Percentiles rank a stretch among this genome's conserved stretches.
Conservation (phyloP, 2,888 invertebrate species). For the Cephus spinipes region DNA sequence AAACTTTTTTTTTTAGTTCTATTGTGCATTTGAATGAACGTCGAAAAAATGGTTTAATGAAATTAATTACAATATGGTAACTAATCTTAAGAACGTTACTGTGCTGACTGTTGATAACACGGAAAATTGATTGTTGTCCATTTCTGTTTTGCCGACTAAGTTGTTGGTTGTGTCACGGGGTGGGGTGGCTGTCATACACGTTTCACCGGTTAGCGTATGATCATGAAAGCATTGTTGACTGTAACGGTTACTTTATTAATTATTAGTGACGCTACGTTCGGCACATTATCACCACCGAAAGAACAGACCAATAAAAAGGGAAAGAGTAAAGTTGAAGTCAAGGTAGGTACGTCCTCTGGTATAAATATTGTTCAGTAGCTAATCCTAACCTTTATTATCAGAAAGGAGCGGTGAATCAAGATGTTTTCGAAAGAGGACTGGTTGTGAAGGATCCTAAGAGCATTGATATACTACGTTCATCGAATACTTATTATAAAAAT, state of each 20-base stretch:
- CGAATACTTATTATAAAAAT: constrained; percentile 80
- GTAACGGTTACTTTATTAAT: constrained; percentile 29
- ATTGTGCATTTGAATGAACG: not conserved
- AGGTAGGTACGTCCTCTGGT: constrained; percentile 26
- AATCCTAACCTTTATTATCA: constrained; percentile 20
- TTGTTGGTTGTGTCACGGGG: not conserved
- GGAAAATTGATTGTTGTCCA: not conserved
- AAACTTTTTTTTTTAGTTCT: not conserved
- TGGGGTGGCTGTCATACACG: not conserved
- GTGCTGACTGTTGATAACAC: not conserved
- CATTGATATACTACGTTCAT: constrained; percentile 82
- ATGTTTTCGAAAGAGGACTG: constrained; percentile 78
- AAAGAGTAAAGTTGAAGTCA: constrained; percentile 28
- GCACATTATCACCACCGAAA: constrained; percentile 41
- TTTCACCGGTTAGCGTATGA: constrained; percentile 6
- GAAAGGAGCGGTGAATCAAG: constrained; percentile 72
- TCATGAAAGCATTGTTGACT: constrained; percentile 33
- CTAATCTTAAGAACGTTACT: not conserved
- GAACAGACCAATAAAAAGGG: constrained; percentile 29
- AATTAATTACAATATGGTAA: not conserved
- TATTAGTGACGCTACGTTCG: constrained; percentile 20
- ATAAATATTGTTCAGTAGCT: not conserved
- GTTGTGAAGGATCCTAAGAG: constrained; percentile 76
- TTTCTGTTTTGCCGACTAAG: not conserved
- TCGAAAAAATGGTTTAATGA: not conserved